Base-by-base conservation (phyloP, 1,140 invertebrate species). In the Bursaphelenchus mucronatus region DNA sequence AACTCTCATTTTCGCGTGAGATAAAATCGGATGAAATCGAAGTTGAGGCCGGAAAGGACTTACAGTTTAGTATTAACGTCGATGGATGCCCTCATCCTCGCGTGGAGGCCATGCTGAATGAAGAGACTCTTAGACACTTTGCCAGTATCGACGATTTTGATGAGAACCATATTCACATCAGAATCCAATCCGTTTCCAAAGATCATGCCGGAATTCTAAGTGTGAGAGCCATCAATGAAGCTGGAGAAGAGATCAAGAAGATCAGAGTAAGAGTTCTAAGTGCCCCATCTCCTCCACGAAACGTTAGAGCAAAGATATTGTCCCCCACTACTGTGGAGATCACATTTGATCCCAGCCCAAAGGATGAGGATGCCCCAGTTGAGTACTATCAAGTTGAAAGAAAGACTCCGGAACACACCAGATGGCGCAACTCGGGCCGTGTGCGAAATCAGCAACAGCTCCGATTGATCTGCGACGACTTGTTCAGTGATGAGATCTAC, bases 401-500 rank as follows among this genome's bases (percentile, higher is more conserved):
- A 41, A 79, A 79, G 52, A 79, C 65, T 39, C 76, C 73, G 9
- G 76, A 79, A 64, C 59, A 66, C 21, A 67, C 62, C 13, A 54
- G 76, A 51, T 79, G 76, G 76, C 65, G 76, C 21, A 69, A 78
- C 66, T 64, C 69, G 30, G 74, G 70, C 45, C 74, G 70, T 19
- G 61, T 74, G 4, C 55, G 64, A 50, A 39, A 73, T 19, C 57
- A 55, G 19, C 45, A 70, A 65, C 30, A 57, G 4, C 50, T 64
- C 13, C 56, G 52, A 46, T n/a, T 40, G n/a, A 57, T 63, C 11
- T 30, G 50, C 21, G 93, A 95, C 83, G 94, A 94, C 3, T 83
- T 98, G 15, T 90, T 90, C 1, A 13, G 39, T 1, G 91, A 92
- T 66, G 90, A 94, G 76, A 91, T 97, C 82, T 98, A 98, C 78